Evolutionary conservation across 2,797 vertebrate species (phyloP).

Genomic region (Paedocypris micromegethes): DNA sequence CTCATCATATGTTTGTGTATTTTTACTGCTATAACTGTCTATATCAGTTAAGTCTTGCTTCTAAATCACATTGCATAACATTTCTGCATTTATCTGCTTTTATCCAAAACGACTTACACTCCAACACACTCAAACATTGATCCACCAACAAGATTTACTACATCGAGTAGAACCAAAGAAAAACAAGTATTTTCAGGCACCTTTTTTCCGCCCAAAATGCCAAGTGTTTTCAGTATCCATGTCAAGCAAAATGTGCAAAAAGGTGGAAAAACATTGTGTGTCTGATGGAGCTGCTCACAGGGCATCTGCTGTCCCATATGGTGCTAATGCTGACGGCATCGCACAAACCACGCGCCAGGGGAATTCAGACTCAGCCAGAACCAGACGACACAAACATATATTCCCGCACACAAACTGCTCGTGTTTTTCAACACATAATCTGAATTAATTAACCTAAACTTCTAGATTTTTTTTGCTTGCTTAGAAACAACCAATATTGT

Average conservation of each 20-base stretch:
- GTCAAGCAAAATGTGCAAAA: conserved; percentile 4
- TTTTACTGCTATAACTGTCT: no score
- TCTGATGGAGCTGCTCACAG: conserved; percentile 31
- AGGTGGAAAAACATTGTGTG: conserved; percentile 27
- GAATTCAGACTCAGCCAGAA: conserved; percentile 33
- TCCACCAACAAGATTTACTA: no score
- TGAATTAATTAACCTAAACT: background rate
- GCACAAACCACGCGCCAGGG: conserved; percentile 30
- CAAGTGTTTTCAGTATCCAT: conserved; percentile 10
- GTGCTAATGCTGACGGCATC: conserved; percentile 42
- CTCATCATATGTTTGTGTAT: no score
- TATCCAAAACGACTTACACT: no score
- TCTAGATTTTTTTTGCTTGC: no score
- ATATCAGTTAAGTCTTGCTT: no score
- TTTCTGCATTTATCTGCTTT: no score
- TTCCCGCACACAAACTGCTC: conserved; percentile 1
- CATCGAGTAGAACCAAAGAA: no score
- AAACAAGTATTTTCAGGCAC: no score
- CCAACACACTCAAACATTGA: no score
- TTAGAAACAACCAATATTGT: no score
- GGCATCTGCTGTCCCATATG: conserved; percentile 50
- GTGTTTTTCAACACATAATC: conserved; percentile 10
- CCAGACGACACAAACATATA: conserved; percentile 29
- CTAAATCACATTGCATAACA: no score
- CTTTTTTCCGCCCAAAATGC: conserved; percentile 5